These are phyloP conservation scores for Hydropsyche betteni DNA, from an alignment of 2,888 invertebrate species.

Conservation along the genomic window DNA sequence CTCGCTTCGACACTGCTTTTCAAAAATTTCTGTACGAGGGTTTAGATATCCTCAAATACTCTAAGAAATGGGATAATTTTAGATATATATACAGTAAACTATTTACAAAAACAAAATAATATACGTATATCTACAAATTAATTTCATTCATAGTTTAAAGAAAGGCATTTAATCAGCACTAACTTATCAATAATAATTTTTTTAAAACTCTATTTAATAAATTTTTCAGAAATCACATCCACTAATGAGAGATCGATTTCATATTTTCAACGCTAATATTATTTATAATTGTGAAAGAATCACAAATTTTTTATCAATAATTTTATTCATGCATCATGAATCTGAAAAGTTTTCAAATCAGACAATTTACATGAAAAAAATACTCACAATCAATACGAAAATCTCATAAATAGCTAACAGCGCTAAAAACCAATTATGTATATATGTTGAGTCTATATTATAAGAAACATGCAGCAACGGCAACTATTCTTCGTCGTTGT, in stretches of 20 bases:
- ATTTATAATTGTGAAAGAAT: not conserved
- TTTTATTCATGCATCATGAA: too few species aligned
- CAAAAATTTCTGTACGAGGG: too few species aligned
- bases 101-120: conserved; percentile 12
- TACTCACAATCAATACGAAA: too few species aligned
- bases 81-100: not conserved
- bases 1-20: too few species aligned
- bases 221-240: not conserved
- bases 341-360: too few species aligned
- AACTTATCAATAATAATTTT: not conserved
- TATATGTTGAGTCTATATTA: conserved; percentile 12
- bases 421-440: not conserved
- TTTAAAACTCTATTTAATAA: not conserved
- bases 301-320: not conserved
- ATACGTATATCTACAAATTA: conserved; percentile 2
- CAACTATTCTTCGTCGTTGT: not conserved
- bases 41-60: too few species aligned
- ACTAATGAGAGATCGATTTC: conserved; percentile 7
- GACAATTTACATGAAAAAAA: too few species aligned
- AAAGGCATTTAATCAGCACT: conserved; percentile 31
- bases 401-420: too few species aligned
- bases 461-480: conserved; percentile 15
- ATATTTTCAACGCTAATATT: conserved; percentile 7
- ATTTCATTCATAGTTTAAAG: conserved; percentile 19
- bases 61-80: too few species aligned